Evolutionary conservation across 2,797 vertebrate genomes (phyloP).

Genomic region (Chaunax sp.): DNA sequence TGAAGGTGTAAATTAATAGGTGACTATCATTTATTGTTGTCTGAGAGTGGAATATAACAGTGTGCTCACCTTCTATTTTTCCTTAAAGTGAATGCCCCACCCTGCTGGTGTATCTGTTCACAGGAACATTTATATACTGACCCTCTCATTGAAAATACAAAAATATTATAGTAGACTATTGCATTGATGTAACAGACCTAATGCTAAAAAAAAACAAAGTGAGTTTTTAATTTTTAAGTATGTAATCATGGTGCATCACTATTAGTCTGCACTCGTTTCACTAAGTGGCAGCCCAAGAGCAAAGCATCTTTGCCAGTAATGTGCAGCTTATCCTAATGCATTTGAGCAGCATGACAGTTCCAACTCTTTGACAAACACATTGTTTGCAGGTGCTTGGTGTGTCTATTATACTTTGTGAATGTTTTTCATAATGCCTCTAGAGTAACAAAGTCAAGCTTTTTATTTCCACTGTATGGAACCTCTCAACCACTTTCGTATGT

Average conservation of each 20-base stretch:
- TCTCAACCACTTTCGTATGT: constrained; percentile 15
- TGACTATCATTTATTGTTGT: constrained; percentile 9
- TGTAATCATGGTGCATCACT: constrained; percentile 1
- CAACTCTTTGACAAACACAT: constrained; percentile 18
- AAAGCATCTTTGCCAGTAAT: constrained; percentile 52
- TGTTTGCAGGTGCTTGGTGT: constrained; percentile 29
- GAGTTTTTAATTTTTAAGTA: constrained; percentile 9
- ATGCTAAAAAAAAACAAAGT: constrained; percentile 21
- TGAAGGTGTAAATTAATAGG: constrained; percentile 17
- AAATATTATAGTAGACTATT: not conserved
- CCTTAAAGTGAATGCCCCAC: constrained; percentile 30
- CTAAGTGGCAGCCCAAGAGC: constrained; percentile 19
- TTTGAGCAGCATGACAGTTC: constrained; percentile 53
- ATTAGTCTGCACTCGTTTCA: constrained; percentile 17
- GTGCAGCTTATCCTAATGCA: constrained; percentile 32
- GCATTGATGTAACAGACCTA: constrained; percentile 26
- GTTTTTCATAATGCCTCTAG: constrained; percentile 19
- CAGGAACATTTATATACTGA: constrained; percentile 33
- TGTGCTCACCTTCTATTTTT: constrained; percentile 3
- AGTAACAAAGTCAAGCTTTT: constrained; percentile 14
- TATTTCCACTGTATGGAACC: constrained; percentile 39
- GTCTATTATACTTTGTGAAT: constrained; percentile 19
- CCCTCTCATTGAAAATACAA: constrained; percentile 32
- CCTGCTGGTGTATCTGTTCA: constrained; percentile 24
- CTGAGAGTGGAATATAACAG: constrained; percentile 15